Conservation (phyloP, 2,113 vertebrate species). For the Labrus mixtus region DNA sequence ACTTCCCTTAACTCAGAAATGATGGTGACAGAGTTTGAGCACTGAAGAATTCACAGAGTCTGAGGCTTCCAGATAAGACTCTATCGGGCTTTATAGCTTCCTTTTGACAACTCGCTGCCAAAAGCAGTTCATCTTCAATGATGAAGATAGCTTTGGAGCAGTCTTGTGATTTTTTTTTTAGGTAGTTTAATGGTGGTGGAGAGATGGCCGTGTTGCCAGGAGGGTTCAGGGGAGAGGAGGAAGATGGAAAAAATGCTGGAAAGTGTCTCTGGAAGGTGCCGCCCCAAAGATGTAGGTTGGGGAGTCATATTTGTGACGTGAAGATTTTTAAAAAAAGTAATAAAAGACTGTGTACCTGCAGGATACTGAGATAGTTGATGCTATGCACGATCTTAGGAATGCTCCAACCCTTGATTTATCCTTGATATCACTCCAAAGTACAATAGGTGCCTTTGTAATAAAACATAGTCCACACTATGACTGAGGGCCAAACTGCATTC, state of each 20-base stretch:
- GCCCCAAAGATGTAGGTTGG: neutral
- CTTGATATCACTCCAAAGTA: constrained; percentile 30
- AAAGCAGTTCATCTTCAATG: neutral
- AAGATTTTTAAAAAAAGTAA: constrained; percentile 22
- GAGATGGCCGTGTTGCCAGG: neutral
- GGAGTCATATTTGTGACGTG: constrained; percentile 19
- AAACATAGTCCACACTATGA: constrained; percentile 28
- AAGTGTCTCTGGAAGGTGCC: neutral
- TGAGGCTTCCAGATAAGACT: constrained; percentile 2
- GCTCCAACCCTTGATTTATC: constrained; percentile 34
- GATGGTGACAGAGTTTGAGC: neutral
- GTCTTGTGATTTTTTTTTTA: neutral
- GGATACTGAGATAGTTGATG: constrained; percentile 31
- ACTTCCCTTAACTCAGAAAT: neutral
- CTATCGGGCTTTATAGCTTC: neutral
- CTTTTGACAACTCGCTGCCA: neutral
- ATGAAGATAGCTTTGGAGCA: neutral
- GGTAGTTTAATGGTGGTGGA: neutral
- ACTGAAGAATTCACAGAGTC: neutral
- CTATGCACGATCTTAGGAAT: constrained; percentile 16
- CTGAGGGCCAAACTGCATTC: neutral
- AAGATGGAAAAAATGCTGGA: neutral
- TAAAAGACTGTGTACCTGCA: constrained; percentile 17
- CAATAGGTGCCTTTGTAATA: constrained; percentile 22
- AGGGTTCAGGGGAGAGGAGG: too few relatives aligned